Percentiles rank a stretch among this genome's conserved stretches.
Conservation (phyloP, 2,113 vertebrate genomes). For the Salvator merianae region DNA sequence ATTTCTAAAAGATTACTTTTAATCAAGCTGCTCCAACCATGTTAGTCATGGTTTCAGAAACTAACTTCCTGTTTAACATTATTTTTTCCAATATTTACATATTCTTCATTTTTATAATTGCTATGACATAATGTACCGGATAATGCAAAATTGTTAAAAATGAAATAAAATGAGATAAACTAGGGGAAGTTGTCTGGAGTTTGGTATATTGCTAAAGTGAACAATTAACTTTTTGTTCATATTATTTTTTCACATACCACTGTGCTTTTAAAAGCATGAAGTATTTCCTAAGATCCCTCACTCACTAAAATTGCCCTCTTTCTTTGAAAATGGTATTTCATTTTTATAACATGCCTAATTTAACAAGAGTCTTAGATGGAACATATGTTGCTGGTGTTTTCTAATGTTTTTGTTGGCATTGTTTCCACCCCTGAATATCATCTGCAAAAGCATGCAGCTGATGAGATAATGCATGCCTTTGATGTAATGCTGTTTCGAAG, state of each 20-base stretch:
- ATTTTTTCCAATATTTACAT: too few relatives aligned
- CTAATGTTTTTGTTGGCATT: neutral
- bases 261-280: neutral
- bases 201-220: neutral
- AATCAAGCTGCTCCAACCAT: too few relatives aligned
- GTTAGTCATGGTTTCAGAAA: too few relatives aligned
- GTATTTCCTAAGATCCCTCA: neutral
- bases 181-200: neutral
- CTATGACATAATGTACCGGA: too few relatives aligned
- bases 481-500: slow-evolving; percentile 15
- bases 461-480: slow-evolving; percentile 13
- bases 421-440: neutral
- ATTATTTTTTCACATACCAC: neutral
- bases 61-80: too few relatives aligned
- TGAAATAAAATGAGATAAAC: neutral
- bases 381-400: neutral
- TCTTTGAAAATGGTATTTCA: neutral
- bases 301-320: neutral
- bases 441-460: neutral
- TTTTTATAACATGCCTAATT: neutral
- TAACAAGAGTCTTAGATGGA: neutral
- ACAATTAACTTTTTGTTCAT: neutral
- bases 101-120: too few relatives aligned
- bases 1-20: too few relatives aligned
- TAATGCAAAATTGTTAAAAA: too few relatives aligned